Evolutionary conservation across 2,888 invertebrate species (phyloP).

Genomic region (Lysandra coridon): DNA sequence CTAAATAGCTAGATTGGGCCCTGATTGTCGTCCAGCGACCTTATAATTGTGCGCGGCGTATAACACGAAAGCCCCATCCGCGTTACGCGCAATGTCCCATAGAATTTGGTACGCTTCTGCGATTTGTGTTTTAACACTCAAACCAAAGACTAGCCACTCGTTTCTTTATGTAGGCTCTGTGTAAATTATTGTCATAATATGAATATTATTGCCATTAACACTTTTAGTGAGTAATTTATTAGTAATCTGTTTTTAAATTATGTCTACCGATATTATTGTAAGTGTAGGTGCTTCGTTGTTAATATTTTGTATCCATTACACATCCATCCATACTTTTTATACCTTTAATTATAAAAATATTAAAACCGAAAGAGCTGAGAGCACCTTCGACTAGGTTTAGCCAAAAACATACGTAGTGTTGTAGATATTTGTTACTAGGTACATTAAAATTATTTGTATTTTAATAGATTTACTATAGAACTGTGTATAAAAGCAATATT

Average conservation of each 20-base stretch:
- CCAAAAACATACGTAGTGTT: not conserved
- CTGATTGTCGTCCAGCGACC: too few relatives aligned
- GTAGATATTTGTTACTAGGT: constrained; percentile 14
- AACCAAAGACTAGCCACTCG: constrained; percentile 70
- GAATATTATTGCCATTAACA: not conserved
- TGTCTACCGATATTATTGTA: constrained; percentile 8
- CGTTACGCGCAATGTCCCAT: not conserved
- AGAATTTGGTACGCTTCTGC: constrained; percentile 39
- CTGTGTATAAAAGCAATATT: constrained; percentile 16
- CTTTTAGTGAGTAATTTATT: constrained; percentile 17
- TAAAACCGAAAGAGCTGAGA: constrained; percentile 7
- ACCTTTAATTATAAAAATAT: constrained; percentile 21
- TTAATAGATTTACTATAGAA: not conserved
- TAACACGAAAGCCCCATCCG: not conserved
- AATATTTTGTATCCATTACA: constrained; percentile 20
- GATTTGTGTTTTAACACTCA: constrained; percentile 60
- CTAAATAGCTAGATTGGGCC: too few relatives aligned
- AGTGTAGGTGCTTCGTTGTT: constrained; percentile 20
- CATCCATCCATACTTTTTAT: constrained; percentile 24
- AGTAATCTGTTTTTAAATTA: constrained; percentile 12
- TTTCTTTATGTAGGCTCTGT: constrained; percentile 46
- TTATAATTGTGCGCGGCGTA: not conserved
- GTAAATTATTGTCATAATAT: constrained; percentile 31
- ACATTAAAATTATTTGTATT: constrained; percentile 11
- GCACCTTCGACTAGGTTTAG: constrained; percentile 6